Evolutionary conservation across 2,113 vertebrate genomes (phyloP), one percentile per base, ranked within the genome.

Genomic region (Theristicus caerulescens): DNA sequence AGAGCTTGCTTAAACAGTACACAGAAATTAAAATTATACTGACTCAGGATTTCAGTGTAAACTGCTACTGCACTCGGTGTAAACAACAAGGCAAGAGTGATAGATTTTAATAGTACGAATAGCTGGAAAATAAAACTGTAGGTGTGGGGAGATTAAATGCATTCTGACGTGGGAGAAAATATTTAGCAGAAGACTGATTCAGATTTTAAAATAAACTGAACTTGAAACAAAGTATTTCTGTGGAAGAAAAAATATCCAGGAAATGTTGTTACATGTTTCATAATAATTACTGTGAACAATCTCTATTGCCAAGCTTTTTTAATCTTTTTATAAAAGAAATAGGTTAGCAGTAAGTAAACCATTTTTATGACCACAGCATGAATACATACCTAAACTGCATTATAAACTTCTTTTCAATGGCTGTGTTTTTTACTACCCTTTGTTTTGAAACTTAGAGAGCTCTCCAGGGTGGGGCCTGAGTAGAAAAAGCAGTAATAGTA

Each of bases 271-370:
- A 94, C 55, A 47, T 62, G 76, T 72, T 92, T 95, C 62, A 89
- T 85, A 88, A 90, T 82, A 92, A 96, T 88, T 94, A 79, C 72
- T 78, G 44, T 36, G 25, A 87, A 66, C 49, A 74, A 84, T 54
- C 52, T 38, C 73, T 77, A 65, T 29, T 87, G 90, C 66, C 93
- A 96, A 64, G 25, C 44, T 94, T 91, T 96, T 95, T 71, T 34
- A 82, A 51, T 86, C 82, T 97, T 96, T 96, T 96, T 84, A 86
- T 85, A 88, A 94, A 94, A 96, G 86, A 97, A 96, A 90, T 7
- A 90, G 78, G 78, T 85, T 93, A 96, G 88, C 72, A 94, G 65
- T 31, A 96, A 95, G 74, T 8, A 96, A 94, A 96, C 87, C 93
- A 86, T 92, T 97, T 97, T 92, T 88, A 94, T 72, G 91, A 92